Evolutionary conservation across 2,797 vertebrate genomes (phyloP), one percentile per base, ranked within the genome.

Genomic region (Onychomys arenicola): DNA sequence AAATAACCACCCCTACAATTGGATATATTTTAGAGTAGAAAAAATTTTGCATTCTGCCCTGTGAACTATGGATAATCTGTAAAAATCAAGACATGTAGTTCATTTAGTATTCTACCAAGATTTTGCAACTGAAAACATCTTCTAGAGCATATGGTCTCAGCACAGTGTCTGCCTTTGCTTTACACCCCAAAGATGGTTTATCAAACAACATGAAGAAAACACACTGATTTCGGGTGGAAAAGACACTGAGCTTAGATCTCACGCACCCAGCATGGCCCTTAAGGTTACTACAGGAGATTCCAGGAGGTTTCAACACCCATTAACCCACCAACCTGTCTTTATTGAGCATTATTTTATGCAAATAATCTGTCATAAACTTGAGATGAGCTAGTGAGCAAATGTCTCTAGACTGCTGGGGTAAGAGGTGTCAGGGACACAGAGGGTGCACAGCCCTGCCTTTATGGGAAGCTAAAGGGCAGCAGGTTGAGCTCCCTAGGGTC

Each of bases 1-100:
- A 52, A 13, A 52, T 49, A 52, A 52, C 49, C 49, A 52, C 49
- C 49, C 13, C 49, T 52, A 52, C 12, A 52, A 13, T 13, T 52
- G 49, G 49, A 52, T 52, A 52, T 13, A 93, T 88, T 96, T 90
- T 96, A 92, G 67, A 97, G 71, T 92, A 82, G 55, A 40, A 96
- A 63, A 61, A 83, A 46, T 37, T 63, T 0, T 57, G 0, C 5
- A 78, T 1, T 40, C 84, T 71, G 2, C 40, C 82, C 63, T 23
- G n/a, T 73, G 23, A 77, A 78, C 76, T 92, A 84, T 81, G n/a
- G 80, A 57, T 91, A 84, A 94, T 2, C 78, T 37, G 19, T 21
- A 67, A 86, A 85, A 86, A 46, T 69, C 83, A 49, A 49, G 63
- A 25, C 19, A 12, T 17, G 0, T 81, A 27, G 4, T 65, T 40